Evolutionary conservation across 2,797 vertebrate genomes (phyloP), one percentile per base, ranked within the genome.

Genomic region (Ispidina lecontei): DNA sequence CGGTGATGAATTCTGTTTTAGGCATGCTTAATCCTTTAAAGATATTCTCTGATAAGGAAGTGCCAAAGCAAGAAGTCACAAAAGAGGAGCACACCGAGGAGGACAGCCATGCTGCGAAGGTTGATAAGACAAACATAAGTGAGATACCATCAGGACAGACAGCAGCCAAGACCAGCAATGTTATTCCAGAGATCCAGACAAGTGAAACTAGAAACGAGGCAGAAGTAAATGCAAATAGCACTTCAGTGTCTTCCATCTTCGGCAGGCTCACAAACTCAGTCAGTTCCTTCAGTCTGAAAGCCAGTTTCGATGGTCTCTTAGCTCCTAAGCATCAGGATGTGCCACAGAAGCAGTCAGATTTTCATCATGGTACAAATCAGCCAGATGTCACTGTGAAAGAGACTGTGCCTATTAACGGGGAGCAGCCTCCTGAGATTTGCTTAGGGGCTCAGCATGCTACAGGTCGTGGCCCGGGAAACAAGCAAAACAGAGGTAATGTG

Each of bases 1-100:
- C 95, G 1, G 89, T 97, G 89, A 94, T 97, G 86, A 98, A 97
- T 95, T 98, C 98, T 9, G 97, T 98, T 74, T 95, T 99, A 25
- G 98, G 94, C n/a, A 98, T 98, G 87, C 93, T 98, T 33, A 98
- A 98, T 91, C 98, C 98, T 87, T 97, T 98, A 65, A 98, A 98
- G 81, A 93, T 98, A 35, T 98, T 98, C 94, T 97, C 96, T 35
- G 94, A 98, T 64, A 98, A 97, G 83, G 97, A 96, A 18, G 77
- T 84, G 81, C 90, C 91, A 26, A 96, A 97, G 84, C 96, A 92
- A 75, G 96, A 93, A 75, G 47, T 82, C 25, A 22, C 8, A 31
- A 91, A 96, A 46, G 91, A 91, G 23, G 91, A 91, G 16, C 64
- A 81, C 25, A 25, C 6, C 28, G 93, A 85, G 49, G 91, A 74